Base-by-base conservation (phyloP, 2,113 vertebrate genomes). In the Delphinapterus leucas region DNA sequence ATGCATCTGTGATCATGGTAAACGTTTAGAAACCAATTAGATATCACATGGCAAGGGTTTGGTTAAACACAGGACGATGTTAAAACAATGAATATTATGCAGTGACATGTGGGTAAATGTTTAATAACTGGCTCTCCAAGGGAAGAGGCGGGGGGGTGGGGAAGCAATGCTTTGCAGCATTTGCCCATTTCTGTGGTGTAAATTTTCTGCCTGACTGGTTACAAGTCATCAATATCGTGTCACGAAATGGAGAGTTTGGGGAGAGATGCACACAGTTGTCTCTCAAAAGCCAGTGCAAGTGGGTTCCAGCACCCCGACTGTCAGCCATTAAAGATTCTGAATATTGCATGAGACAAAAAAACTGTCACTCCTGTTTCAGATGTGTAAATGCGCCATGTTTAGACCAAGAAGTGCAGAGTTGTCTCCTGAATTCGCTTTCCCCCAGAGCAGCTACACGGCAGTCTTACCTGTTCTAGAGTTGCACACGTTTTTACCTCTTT, bases 391-490 rank as follows among this genome's bases (percentile, higher is more conserved):
- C 53, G 67, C 25, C 3, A 2, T 8, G 41, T 84, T n/a, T 65
- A 9, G 7, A 20, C 31, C 12, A 38, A n/a, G 61, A 58, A 58
- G 2, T 31, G 23, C 82, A 68, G 36, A 41, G 11, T 20, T 20
- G 0, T 5, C 84, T 38, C 0, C 76, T 65, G 21, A 58, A 12
- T 36, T 53, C 0, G 2, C 61, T 77, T 28, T n/a, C 26, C 13
- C 17, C 47, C 67, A 58, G 82, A 28, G 38, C 61, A 3, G 3
- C 36, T 41, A 12, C 25, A 1, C 0, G 3, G 17, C 86, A 11
- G 4, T 11, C 65, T 33, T 36, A 10, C 3, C 85, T 44, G 4
- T 3, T 38, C 14, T n/a, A 5, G 3, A 1, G 1, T 9, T n/a
- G 15, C 12, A 7, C 8, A 3, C 21, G 17, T 49, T 38, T 68